Evolutionary conservation across 2,113 vertebrate species (phyloP), one percentile per base, ranked within the genome.

Genomic region (Propithecus coquereli): DNA sequence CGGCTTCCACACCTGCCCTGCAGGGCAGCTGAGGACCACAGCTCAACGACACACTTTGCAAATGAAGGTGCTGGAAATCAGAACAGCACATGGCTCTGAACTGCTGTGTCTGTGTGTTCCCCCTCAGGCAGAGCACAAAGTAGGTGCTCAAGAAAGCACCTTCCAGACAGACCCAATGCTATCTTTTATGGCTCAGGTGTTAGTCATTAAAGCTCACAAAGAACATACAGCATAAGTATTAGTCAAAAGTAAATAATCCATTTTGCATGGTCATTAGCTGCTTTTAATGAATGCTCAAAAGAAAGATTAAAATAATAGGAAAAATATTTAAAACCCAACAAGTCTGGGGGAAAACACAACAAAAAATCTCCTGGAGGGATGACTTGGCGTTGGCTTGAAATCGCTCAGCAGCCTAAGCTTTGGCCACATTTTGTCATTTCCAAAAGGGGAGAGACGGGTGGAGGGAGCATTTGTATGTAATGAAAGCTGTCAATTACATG

Each of bases 91-190:
- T 30, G 3, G 50, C 73, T 59, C 92, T 47, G 63, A 88, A 70
- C 4, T 6, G 65, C 70, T 10, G 25, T 16, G 74, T 14, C n/a
- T 22, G 7, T 5, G 0, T 0, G 37, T 17, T 59, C 59, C 17
- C 23, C 40, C 27, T 5, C 1, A 0, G 9, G 27, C 6, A 22
- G 30, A 54, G 76, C 57, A 25, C 54, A 47, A n/a, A 82, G 81
- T 34, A 90, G 88, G 59, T 93, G 50, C 81, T 96, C 68, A 77
- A 86, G 65, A 59, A 86, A 91, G 66, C 45, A 81, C 20, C 34
- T 88, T 34, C 2, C 43, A 47, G 0, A 27, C 9, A 0, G 17
- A 40, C 7, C 54, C 76, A 16, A 25, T 10, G 6, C 2, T 6
- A 1, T 16, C 70, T n/a, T 57, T 79, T 4, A n/a, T 0, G 52